Base-by-base conservation (phyloP, 2,797 vertebrate genomes). In the Gallinago nigripennis region DNA sequence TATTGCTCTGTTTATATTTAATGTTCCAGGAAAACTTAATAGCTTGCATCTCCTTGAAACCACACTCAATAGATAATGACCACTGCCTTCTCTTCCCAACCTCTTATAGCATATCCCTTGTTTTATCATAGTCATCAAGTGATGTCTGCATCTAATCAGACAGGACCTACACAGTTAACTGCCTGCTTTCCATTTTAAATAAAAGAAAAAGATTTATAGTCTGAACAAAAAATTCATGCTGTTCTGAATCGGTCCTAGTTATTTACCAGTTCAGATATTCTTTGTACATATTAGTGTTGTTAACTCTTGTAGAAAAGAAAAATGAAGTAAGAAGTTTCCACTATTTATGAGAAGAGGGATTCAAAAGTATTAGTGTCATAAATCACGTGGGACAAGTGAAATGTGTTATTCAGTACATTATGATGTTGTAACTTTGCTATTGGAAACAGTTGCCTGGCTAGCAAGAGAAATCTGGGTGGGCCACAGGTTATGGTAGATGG, bases 271-370 rank as follows among this genome's bases (percentile, higher is more conserved):
- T 87, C 51, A 80, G 17, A 56, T 70, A 60, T 25, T 66, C 63
- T 61, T 73, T 86, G 68, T 81, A 30, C 33, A 23, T 80, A 65
- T 57, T 88, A 90, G 71, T 85, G 63, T 39, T 77, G 41, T 82
- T 66, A 88, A 56, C 61, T 72, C 61, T 90, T 54, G 37, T 51
- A 61, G 39, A 69, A 88, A 82, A 90, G 86, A 86, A 97, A 96
- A 95, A 83, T 63, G 65, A 83, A 79, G 56, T 60, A 43, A 68
- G 71, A 6, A 39, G 71, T 92, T 95, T 87, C 84, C 65, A 83
- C 88, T 95, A 64, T 80, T 92, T 95, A 73, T 58, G 94, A 95
- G 87, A 94, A 85, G 78, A 85, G 35, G 16, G 56, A 91, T 88
- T 90, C 88, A 84, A 88, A 95, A 90, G 28, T 79, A 71, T 71